These are phyloP conservation scores for Salvelinus namaycush DNA, from an alignment of 2,113 vertebrate species.

Conservation along the genomic window DNA sequence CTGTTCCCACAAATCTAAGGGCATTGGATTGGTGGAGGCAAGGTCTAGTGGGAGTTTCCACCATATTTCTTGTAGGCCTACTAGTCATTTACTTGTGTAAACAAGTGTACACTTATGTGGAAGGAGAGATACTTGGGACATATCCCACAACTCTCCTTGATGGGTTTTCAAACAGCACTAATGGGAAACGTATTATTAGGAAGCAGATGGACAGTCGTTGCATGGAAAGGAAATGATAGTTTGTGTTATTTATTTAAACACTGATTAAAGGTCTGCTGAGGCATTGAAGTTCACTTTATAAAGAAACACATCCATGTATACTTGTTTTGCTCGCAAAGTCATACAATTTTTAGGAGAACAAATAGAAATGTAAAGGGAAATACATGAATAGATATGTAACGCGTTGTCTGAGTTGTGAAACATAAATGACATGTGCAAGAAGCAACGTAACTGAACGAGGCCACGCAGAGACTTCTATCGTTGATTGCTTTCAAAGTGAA, in stretches of 20 bases:
- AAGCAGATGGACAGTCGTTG: constrained; percentile 13
- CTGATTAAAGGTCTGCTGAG: background rate
- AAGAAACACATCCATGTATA: background rate
- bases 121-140: too few species aligned
- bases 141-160: background rate
- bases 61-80: too few species aligned
- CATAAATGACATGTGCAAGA: background rate
- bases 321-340: background rate
- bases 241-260: background rate
- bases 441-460: background rate
- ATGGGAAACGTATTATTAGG: background rate
- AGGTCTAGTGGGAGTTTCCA: too few species aligned
- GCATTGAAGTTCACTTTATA: background rate
- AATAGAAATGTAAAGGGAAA: background rate
- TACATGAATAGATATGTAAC: background rate
- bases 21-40: too few species aligned
- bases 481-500: background rate
- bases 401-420: background rate
- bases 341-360: background rate
- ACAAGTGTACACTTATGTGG: too few species aligned
- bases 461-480: background rate
- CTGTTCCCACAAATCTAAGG: too few species aligned
- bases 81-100: too few species aligned
- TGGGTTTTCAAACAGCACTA: background rate
- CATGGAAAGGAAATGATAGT: background rate